These are phyloP conservation scores for Elachura formosa DNA, from an alignment of 2,113 vertebrate genomes.

Conservation along the genomic window DNA sequence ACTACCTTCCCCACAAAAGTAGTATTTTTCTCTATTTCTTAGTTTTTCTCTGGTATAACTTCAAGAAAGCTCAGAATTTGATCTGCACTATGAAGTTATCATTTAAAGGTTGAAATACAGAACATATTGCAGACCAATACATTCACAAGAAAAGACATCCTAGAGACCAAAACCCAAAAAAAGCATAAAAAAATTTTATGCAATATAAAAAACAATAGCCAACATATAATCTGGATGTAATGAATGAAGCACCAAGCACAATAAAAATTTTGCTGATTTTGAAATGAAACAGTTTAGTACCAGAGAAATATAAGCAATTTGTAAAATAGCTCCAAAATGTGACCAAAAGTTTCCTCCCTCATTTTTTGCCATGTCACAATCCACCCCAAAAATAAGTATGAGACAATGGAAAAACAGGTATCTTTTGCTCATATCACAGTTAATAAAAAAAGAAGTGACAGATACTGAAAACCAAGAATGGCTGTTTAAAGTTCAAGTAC, in stretches of 20 bases:
- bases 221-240: not conserved
- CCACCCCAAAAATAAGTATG: not conserved
- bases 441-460: not conserved
- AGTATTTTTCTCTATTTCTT: not conserved
- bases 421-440: not conserved
- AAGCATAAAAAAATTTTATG: not conserved
- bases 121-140: not conserved
- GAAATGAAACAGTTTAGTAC: not conserved
- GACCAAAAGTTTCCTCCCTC: not conserved
- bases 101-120: not conserved
- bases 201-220: slow-evolving; percentile 21
- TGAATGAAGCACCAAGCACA: not conserved
- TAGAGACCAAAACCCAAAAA: not conserved
- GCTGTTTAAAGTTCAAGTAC: not conserved
- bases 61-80: not conserved
- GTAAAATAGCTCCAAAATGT: not conserved
- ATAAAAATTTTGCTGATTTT: not conserved
- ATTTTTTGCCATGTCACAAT: not conserved
- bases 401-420: not conserved
- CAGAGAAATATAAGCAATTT: not conserved
- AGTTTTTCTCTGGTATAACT: not conserved
- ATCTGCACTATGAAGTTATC: not conserved
- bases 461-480: not conserved
- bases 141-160: not conserved
- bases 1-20: not conserved